Conservation (phyloP, 2,113 vertebrate genomes). For the Plestiodon gilberti region DNA sequence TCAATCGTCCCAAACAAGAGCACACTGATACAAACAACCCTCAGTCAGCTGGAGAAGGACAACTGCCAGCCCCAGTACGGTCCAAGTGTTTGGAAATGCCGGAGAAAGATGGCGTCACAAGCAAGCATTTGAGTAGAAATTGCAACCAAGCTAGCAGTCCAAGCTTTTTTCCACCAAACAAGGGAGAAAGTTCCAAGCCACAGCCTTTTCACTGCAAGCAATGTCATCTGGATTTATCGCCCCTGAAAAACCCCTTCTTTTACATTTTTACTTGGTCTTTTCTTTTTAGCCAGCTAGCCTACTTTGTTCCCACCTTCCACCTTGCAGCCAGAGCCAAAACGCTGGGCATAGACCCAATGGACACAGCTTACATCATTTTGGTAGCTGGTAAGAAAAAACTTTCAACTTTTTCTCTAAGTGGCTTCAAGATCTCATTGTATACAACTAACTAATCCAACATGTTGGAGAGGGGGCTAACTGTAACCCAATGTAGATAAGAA, state of each 20-base stretch:
- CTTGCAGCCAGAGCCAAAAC: slow-evolving; percentile 88
- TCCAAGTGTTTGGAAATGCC: accelerated
- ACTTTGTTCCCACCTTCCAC: slow-evolving; percentile 91
- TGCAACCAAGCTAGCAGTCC: slow-evolving; percentile 11
- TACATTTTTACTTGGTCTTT: slow-evolving; percentile 92
- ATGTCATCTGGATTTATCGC: slow-evolving; percentile 81
- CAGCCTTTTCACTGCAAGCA: neutral
- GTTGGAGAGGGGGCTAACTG: neutral
- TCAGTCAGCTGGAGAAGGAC: accelerated
- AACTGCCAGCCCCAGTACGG: neutral
- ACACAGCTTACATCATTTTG: slow-evolving; percentile 90
- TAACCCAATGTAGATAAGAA: neutral
- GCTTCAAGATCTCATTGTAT: neutral
- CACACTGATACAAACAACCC: neutral
- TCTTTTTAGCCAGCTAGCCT: slow-evolving; percentile 91
- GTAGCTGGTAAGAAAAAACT: slow-evolving; percentile 84
- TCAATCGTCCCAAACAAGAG: slow-evolving; percentile 3
- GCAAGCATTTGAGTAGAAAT: slow-evolving; percentile 50
- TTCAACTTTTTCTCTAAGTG: neutral
- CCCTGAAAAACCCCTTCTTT: slow-evolving; percentile 89
- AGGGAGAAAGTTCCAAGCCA: neutral
- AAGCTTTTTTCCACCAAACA: neutral
- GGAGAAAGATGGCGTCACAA: neutral
- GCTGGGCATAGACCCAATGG: slow-evolving; percentile 86
- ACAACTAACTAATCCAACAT: neutral